Conservation (phyloP, 2,113 vertebrate species). For the Ceyx cyanopectus region DNA sequence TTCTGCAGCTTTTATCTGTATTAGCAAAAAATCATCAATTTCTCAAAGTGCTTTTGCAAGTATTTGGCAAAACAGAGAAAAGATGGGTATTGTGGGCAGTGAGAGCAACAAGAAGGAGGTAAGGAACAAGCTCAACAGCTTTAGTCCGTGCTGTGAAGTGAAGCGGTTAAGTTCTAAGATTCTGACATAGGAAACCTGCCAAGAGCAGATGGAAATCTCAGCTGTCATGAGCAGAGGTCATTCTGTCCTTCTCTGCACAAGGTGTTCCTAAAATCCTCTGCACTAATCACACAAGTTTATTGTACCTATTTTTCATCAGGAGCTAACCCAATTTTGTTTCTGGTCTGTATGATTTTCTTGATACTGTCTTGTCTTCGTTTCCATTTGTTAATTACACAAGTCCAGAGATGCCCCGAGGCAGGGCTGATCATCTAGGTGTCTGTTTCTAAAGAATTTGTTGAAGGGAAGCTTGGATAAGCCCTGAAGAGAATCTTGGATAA, state of each 20-base stretch:
- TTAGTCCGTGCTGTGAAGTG: background rate
- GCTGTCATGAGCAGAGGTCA: slow-evolving; percentile 45
- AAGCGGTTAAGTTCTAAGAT: background rate
- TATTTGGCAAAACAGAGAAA: background rate
- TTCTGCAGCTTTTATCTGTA: background rate
- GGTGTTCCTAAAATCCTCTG: background rate
- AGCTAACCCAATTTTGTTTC: background rate
- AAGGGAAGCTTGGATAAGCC: background rate
- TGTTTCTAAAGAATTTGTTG: slow-evolving; percentile 11
- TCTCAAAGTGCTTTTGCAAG: background rate
- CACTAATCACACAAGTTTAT: background rate
- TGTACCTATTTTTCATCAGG: background rate
- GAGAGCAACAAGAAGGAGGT: background rate
- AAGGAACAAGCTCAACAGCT: background rate
- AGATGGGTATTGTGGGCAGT: no score
- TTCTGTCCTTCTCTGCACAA: slow-evolving; percentile 13
- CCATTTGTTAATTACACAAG: background rate
- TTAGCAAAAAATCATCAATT: background rate
- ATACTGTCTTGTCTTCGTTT: background rate
- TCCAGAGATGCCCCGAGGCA: background rate
- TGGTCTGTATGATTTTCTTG: background rate
- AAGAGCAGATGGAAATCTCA: slow-evolving; percentile 63
- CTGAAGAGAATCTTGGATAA: background rate
- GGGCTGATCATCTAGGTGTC: background rate
- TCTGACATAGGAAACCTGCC: slow-evolving; percentile 16